phyloP scores from a whole-genome alignment of 2,113 vertebrate species.

The Thermophis baileyi region DNA sequence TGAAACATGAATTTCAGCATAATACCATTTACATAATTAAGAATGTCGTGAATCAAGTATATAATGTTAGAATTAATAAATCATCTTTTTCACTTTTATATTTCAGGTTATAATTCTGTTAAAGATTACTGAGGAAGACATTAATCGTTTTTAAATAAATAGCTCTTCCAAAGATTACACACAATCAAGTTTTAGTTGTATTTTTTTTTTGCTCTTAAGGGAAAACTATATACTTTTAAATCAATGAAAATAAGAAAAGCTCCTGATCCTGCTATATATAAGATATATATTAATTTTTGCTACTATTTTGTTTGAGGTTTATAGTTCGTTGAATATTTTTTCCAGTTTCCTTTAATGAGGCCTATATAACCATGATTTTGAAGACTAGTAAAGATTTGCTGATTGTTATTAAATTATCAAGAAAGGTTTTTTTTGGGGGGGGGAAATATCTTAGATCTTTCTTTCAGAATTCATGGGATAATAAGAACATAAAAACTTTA shows the following conservation, averaged over 20 bases:
- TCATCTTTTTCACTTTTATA: too few species aligned
- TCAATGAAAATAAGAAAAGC: background rate
- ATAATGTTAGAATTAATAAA: too few species aligned
- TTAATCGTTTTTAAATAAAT: background rate
- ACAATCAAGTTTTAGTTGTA: background rate
- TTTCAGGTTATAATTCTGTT: too few species aligned
- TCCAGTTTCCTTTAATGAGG: background rate
- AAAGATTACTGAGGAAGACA: background rate
- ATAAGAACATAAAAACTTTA: background rate
- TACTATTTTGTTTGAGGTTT: background rate
- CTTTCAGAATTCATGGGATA: background rate
- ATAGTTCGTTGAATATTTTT: background rate
- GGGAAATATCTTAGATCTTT: background rate
- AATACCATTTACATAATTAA: background rate
- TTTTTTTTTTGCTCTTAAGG: background rate
- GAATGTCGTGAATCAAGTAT: too few species aligned
- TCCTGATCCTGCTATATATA: background rate
- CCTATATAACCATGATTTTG: background rate
- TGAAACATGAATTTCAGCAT: background rate
- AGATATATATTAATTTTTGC: background rate
- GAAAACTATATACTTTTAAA: background rate
- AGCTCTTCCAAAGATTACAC: background rate
- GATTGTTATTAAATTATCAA: background rate
- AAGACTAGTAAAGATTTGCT: background rate
- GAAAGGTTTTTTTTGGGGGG: background rate